These are phyloP conservation scores for Copidosoma floridanum DNA, from an alignment of 1,140 invertebrate genomes.

Conservation along the genomic window DNA sequence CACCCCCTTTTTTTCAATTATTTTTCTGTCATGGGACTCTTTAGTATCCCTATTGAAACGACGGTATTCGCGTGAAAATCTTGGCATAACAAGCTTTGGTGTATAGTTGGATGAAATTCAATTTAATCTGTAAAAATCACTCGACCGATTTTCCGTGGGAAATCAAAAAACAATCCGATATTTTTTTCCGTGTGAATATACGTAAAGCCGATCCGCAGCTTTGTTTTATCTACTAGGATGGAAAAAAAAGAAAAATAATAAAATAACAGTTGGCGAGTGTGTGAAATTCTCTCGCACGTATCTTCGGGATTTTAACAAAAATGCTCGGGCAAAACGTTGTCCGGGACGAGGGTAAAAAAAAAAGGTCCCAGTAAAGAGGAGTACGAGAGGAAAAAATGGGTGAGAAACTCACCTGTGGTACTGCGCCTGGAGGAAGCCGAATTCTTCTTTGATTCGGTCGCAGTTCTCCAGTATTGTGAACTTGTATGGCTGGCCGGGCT, in stretches of 20 bases:
- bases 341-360: too few species aligned
- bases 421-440: constrained; percentile 81
- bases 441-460: constrained; percentile 88
- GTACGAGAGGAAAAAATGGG: background rate
- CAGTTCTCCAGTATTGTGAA: constrained; percentile 90
- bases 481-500: constrained; percentile 85
- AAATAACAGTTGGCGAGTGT: background rate
- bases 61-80: too few species aligned
- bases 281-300: constrained; percentile 29
- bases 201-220: constrained; percentile 24
- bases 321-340: too few species aligned
- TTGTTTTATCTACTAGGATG: constrained; percentile 21
- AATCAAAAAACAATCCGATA: too few species aligned
- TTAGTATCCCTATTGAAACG: too few species aligned
- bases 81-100: too few species aligned
- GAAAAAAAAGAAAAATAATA: constrained; percentile 19
- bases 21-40: too few species aligned
- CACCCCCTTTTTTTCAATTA: background rate
- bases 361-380: background rate
- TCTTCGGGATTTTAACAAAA: background rate
- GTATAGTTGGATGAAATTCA: too few species aligned
- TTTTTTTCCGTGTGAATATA: constrained; percentile 17
- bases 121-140: too few species aligned
- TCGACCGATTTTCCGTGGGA: too few species aligned
- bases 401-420: constrained; percentile 73